phyloP scores from a whole-genome alignment of 2,113 vertebrate species.

The Ammospiza nelsoni region DNA sequence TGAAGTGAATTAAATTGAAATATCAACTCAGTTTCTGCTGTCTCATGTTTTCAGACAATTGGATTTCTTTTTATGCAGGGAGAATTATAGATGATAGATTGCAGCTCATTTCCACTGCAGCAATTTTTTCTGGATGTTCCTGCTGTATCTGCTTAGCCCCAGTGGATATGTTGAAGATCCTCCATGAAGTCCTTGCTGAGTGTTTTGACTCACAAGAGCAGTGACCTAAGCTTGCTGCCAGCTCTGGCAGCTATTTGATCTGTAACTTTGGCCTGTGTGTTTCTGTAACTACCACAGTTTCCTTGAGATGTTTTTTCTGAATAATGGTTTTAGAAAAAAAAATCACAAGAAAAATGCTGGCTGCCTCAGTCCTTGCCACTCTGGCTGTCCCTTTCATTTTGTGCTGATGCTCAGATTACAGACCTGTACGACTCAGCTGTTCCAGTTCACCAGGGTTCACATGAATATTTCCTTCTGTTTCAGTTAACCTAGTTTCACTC shows the following conservation, averaged over 20 bases:
- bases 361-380: background rate
- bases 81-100: background rate
- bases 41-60: conserved; percentile 44
- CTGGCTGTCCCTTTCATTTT: background rate
- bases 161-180: background rate
- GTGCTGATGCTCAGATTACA: background rate
- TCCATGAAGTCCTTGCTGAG: background rate
- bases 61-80: conserved; percentile 12
- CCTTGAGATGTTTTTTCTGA: background rate
- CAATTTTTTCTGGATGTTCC: background rate
- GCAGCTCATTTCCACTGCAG: background rate
- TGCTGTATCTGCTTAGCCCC: background rate
- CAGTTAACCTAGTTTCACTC: background rate
- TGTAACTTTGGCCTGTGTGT: background rate
- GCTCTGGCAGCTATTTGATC: background rate
- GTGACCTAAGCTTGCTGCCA: background rate
- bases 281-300: background rate
- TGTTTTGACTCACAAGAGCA: background rate
- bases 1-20: conserved; percentile 41
- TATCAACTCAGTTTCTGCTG: conserved; percentile 19
- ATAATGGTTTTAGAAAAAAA: background rate
- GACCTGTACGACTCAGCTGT: background rate
- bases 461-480: background rate
- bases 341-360: background rate
- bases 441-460: background rate